Conservation (phyloP, 2,797 vertebrate species). For the Silurus aristotelis region DNA sequence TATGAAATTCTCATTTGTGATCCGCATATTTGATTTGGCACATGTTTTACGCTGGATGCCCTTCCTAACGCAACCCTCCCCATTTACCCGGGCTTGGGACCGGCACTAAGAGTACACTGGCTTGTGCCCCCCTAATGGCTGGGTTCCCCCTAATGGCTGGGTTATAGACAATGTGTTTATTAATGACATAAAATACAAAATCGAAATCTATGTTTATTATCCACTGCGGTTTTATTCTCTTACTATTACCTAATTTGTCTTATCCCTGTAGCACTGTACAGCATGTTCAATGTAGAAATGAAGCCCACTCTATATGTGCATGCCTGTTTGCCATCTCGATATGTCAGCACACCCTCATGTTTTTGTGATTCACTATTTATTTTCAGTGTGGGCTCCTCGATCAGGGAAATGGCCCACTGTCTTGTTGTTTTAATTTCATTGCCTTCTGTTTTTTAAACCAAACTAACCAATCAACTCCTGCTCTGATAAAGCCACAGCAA, state of each 20-base stretch:
- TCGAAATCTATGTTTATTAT: neutral
- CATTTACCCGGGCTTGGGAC: too few species aligned
- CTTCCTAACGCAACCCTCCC: too few species aligned
- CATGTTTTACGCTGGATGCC: too few species aligned
- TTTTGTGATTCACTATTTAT: constrained; percentile 48
- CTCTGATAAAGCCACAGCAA: neutral
- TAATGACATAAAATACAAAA: neutral
- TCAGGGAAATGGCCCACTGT: constrained; percentile 27
- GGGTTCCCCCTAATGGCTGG: too few species aligned
- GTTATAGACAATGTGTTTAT: too few species aligned
- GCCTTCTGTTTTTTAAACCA: constrained; percentile 24
- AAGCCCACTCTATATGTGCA: constrained; percentile 3
- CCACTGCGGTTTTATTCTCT: neutral
- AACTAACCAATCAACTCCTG: constrained; percentile 8
- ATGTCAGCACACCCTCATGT: constrained; percentile 32
- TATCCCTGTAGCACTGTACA: neutral
- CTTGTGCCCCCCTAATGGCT: too few species aligned
- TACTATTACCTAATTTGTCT: constrained; percentile 1
- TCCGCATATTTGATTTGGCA: too few species aligned
- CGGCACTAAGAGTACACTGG: too few species aligned
- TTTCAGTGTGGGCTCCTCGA: constrained; percentile 38
- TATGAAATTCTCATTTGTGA: too few species aligned
- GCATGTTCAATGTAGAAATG: neutral
- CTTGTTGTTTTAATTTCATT: constrained; percentile 44
- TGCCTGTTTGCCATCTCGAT: constrained; percentile 14